phyloP scores from a whole-genome alignment of 2,888 invertebrate genomes.

The Euproctis similis region DNA sequence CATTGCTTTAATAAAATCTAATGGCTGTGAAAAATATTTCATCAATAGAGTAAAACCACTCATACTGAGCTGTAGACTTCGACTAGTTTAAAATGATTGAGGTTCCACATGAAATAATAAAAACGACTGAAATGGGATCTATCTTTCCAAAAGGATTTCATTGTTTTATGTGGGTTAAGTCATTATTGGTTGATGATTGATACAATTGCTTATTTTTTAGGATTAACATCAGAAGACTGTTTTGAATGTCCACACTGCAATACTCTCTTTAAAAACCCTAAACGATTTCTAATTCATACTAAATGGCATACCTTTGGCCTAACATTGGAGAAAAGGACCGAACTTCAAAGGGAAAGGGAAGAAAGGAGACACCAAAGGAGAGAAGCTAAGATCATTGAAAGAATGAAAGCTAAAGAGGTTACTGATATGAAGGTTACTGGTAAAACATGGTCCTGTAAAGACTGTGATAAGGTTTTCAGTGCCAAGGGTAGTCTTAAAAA shows the following conservation, averaged over 20 bases:
- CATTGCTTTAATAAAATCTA: no score
- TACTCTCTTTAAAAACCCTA: conserved; percentile 47
- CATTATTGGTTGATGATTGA: no score
- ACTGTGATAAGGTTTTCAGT: conserved; percentile 51
- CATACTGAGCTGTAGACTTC: no score
- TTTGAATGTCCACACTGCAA: conserved; percentile 55
- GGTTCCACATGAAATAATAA: no score
- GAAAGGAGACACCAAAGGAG: conserved; percentile 25
- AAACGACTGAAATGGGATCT: no score
- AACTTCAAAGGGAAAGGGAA: conserved; percentile 35
- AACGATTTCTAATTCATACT: conserved; percentile 55
- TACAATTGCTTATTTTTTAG: conserved; percentile 3
- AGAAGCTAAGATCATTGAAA: conserved; percentile 29
- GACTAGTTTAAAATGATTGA: no score
- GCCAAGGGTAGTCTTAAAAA: conserved; percentile 48
- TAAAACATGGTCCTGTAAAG: conserved; percentile 42
- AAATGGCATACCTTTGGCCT: conserved; percentile 65
- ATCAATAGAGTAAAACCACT: no score
- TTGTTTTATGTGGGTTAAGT: no score
- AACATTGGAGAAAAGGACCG: conserved; percentile 38
- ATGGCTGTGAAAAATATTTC: no score
- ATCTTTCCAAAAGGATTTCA: no score
- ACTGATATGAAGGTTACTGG: conserved; percentile 19
- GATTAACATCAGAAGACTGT: conserved; percentile 15
- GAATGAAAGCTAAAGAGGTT: conserved; percentile 21